A percentile compares a stretch with the other conserved stretches of the same genome.
Conservation (phyloP, 2,113 vertebrate species). For the Tragelaphus scriptus region DNA sequence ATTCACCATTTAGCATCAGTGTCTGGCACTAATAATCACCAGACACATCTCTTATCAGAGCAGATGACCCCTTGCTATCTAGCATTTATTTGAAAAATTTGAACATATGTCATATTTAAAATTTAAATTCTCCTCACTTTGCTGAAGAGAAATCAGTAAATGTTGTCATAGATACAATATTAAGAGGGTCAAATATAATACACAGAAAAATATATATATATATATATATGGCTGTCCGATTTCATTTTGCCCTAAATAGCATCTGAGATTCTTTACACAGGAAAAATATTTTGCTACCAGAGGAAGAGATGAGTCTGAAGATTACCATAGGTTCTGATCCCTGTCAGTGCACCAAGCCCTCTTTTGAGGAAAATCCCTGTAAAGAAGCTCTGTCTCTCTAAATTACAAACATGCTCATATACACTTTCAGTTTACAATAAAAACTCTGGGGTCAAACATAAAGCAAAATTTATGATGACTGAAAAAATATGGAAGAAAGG, state of each 20-base stretch:
- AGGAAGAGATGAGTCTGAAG: slow-evolving; percentile 1
- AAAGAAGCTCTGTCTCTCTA: slow-evolving; percentile 29
- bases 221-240: neutral
- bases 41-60: slow-evolving; percentile 31
- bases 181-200: neutral
- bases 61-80: neutral
- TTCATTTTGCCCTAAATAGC: neutral
- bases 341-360: neutral
- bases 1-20: neutral
- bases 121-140: slow-evolving; percentile 26
- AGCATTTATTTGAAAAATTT: slow-evolving; percentile 46
- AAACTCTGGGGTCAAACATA: slow-evolving; percentile 27
- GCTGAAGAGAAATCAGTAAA: neutral
- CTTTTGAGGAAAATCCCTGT: neutral
- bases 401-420: slow-evolving; percentile 27
- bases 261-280: neutral
- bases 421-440: slow-evolving; percentile 43
- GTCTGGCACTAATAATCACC: slow-evolving; percentile 23
- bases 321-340: neutral
- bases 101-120: neutral
- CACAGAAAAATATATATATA: neutral
- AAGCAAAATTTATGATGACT: slow-evolving; percentile 23
- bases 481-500: slow-evolving; percentile 35
- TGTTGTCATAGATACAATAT: neutral
- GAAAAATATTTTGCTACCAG: neutral